Evolutionary conservation across 1,140 invertebrate genomes (phyloP), one percentile per base, ranked within the genome.

Genomic region (Rhopalosiphum padi): DNA sequence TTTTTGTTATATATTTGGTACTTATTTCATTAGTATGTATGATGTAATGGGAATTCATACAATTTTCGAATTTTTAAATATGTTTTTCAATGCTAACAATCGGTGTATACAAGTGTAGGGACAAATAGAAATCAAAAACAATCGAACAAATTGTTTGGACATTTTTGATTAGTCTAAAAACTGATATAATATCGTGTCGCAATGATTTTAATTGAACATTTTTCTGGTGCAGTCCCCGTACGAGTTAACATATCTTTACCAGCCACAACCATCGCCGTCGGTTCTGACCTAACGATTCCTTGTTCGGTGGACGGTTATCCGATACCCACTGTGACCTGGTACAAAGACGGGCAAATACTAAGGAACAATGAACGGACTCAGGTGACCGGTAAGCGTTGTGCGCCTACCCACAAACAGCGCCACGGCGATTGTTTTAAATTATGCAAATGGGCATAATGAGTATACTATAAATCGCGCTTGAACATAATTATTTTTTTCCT

Each of bases 301-400:
- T 98, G 98, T 95, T 96, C 96, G 18, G 97, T 97, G 23, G 96
- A 97, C 90, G 98, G 98, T 7, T 97, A 97, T 95, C 98, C 98
- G 2, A 95, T 95, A 68, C 97, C 98, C 9, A 95, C 96, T 93
- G 97, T 98, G 0, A 95, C 96, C 77, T 98, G 98, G 98, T 97
- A 96, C 94, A 98, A 98, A 95, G 97, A 98, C 95, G 96, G 96
- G 82, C 94, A 95, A 55, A 95, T 95, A 11, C 94, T 97, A 55
- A 94, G 95, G 60, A 90, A 95, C 48, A 95, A 95, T 91, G 96
- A 96, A 83, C 96, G 96, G 93, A 94, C 90, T 30, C 92, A 93
- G 90, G 96, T 97, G 94, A 96, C 96, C 94, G 97, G 97, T 97
- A 95, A 95, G 94, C 94, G 60, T 94, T 94, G 41, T 37, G 53